Percentiles rank a stretch among this genome's conserved stretches.
These are phyloP conservation scores for Corbicula japonica DNA, from an alignment of 2,888 invertebrate species.

Conservation along the genomic window DNA sequence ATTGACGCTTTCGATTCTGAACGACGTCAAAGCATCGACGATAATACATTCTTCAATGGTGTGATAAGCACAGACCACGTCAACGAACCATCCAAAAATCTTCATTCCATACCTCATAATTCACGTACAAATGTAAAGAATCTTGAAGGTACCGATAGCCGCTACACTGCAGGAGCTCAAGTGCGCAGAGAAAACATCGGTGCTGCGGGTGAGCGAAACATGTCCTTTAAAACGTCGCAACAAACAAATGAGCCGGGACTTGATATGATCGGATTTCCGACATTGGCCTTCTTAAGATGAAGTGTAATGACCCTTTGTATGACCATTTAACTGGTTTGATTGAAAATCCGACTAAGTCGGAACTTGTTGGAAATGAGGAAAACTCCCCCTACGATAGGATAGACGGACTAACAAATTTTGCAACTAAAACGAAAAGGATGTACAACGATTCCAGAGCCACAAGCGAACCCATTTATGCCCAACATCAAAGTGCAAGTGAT, in stretches of 20 bases:
- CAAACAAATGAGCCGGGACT: background rate
- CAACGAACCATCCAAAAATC: background rate
- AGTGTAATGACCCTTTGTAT: too few relatives aligned
- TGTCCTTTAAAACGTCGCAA: too few relatives aligned
- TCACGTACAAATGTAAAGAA: too few relatives aligned
- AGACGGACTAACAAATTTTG: too few relatives aligned
- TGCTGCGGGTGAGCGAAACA: too few relatives aligned
- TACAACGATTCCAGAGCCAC: too few relatives aligned
- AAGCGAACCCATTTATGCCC: too few relatives aligned
- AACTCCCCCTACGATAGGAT: too few relatives aligned
- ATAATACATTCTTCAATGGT: background rate
- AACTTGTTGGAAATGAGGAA: background rate
- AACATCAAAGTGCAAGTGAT: background rate
- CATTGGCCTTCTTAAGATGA: background rate
- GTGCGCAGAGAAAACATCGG: too few relatives aligned
- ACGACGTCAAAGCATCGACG: background rate
- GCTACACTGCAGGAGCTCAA: too few relatives aligned
- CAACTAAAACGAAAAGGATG: too few relatives aligned
- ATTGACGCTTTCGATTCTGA: conserved; percentile 5
- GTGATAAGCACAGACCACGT: background rate
- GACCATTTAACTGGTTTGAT: background rate
- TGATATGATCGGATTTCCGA: background rate
- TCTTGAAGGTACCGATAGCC: too few relatives aligned
- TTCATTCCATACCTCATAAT: background rate
- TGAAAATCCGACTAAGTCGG: background rate